These are phyloP conservation scores for Reticulitermes lucifugus DNA, from an alignment of 2,888 invertebrate genomes.

Conservation along the genomic window DNA sequence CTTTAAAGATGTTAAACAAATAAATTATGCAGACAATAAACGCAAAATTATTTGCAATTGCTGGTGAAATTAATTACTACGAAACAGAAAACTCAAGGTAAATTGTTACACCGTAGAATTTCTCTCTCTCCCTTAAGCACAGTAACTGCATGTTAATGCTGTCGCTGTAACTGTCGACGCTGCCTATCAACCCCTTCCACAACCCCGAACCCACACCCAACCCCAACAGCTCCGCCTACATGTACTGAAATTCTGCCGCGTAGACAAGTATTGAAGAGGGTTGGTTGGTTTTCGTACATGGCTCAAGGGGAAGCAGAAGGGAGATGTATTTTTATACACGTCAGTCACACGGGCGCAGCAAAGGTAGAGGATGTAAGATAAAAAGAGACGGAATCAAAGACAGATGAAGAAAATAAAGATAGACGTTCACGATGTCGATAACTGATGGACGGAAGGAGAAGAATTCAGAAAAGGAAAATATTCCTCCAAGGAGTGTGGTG, in stretches of 20 bases:
- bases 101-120: no score
- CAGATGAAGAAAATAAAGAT: conserved; percentile 27
- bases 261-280: conserved; percentile 31
- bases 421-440: conserved; percentile 13
- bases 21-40: no score
- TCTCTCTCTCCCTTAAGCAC: no score
- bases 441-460: conserved; percentile 35
- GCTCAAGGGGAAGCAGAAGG: neutral
- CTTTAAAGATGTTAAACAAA: no score
- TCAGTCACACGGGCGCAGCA: conserved; percentile 21
- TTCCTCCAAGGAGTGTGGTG: neutral
- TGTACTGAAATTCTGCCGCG: conserved; percentile 34
- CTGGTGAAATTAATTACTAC: no score
- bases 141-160: neutral
- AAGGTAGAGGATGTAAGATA: neutral
- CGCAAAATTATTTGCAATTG: no score
- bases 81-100: no score
- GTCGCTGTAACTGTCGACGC: neutral
- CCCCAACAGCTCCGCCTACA: neutral
- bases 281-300: conserved; percentile 4
- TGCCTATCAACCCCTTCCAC: conserved; percentile 1
- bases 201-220: neutral
- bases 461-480: conserved; percentile 25
- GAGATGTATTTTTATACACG: conserved; percentile 28
- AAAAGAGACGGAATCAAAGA: conserved; percentile 14